These are phyloP conservation scores for Thera britannica DNA, from an alignment of 2,888 invertebrate genomes.

Conservation along the genomic window DNA sequence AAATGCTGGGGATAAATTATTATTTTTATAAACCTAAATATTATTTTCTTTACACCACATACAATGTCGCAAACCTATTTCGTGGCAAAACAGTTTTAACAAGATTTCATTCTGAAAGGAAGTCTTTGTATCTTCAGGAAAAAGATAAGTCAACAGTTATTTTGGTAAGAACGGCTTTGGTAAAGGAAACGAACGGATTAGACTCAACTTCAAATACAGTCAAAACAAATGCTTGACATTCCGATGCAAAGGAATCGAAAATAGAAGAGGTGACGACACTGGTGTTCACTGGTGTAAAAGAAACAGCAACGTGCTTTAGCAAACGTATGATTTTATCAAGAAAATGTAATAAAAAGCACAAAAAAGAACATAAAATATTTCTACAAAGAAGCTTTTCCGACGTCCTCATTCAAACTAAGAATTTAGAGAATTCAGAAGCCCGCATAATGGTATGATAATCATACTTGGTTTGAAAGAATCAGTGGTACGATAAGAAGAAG, in stretches of 20 bases:
- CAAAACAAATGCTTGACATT: conserved; percentile 49
- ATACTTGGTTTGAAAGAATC: too few relatives aligned
- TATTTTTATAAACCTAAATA: too few relatives aligned
- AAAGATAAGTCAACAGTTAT: conserved; percentile 9
- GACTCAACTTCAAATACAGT: conserved; percentile 42
- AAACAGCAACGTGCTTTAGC: conserved; percentile 25
- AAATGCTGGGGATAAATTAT: too few relatives aligned
- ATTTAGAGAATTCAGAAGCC: too few relatives aligned
- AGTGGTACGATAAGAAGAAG: too few relatives aligned
- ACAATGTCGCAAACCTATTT: too few relatives aligned
- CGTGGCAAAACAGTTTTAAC: neutral
- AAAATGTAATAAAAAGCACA: neutral
- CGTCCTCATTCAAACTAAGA: too few relatives aligned
- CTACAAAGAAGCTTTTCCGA: too few relatives aligned
- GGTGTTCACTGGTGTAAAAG: conserved; percentile 33
- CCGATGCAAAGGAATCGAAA: conserved; percentile 44
- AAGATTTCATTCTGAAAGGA: neutral
- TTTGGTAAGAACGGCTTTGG: conserved; percentile 30
- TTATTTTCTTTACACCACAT: too few relatives aligned
- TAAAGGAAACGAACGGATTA: conserved; percentile 33
- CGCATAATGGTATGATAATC: too few relatives aligned
- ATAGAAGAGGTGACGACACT: conserved; percentile 46
- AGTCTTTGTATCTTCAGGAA: conserved; percentile 1
- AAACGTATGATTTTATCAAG: too few relatives aligned
- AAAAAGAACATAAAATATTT: too few relatives aligned